Evolutionary conservation across 2,113 vertebrate species (phyloP), one percentile per base, ranked within the genome.

Genomic region (Rana temporaria): DNA sequence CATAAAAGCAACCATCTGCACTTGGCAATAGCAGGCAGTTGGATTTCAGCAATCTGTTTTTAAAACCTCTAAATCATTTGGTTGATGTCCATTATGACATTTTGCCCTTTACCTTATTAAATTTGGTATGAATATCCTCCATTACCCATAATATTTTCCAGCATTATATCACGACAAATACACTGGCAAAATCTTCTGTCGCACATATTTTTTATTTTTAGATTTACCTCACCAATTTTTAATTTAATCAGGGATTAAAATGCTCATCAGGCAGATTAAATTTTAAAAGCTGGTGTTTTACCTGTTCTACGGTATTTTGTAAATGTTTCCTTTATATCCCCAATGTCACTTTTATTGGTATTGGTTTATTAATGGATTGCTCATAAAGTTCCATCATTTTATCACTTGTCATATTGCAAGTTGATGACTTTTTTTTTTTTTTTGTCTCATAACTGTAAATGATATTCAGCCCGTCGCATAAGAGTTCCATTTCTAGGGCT

Each of bases 241-340:
- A 60, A 38, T 5, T 9, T 38, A 15, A 74, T 74, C 55, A 74
- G 70, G 70, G 56, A 75, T 75, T 60, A 42, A 60, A 75, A 60
- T n/a, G n/a, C 30, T 17, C 2, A 59, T 60, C 32, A 32, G 18
- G 60, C 20, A 55, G 26, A 48, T 12, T 11, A 38, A 57, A 55
- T 57, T 57, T 24, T 26, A 57, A 73, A 57, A 57, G 32, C 71
- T 59, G 26, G 17, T 59, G 19, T 20, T 22, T 62, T 75, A 32
- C 30, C 56, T 63, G 59, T 20, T 60, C 2, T 62, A n/a, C n/a
- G n/a, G n/a, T n/a, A 62, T 42, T 48, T 16, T 75, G 32, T 62
- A 74, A 59, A 74, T 3, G 18, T 56, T 56, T 72, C 32, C 42
- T 19, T 11, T 1, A 34, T 38, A 22, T 34, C 26, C 42, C 42